Base-by-base conservation (phyloP, 2,113 vertebrate species). In the Microcebus jonahi region DNA sequence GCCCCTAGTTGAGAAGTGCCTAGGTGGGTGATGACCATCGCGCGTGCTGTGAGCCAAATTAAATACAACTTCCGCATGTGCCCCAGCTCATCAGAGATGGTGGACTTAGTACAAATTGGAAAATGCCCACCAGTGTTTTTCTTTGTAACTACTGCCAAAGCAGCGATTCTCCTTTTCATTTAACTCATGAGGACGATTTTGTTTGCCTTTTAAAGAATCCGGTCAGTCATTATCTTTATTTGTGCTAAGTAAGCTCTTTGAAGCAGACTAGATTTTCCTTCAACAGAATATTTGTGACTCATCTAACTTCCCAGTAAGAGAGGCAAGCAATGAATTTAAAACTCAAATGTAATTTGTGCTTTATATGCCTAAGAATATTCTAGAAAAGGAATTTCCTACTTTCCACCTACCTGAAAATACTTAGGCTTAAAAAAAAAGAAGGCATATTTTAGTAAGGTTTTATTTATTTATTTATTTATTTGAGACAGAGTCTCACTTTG, bases 41-140 rank as follows among this genome's bases (percentile, higher is more conserved):
- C 97, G 97, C 96, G 31, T 82, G 96, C 98, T 98, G 96, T 98
- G 98, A 98, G 98, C 97, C 97, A 96, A 97, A 97, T 97, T 98
- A 97, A 97, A 85, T 1, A 29, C 23, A 68, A 59, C 95, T 59
- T 57, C 53, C 14, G 3, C 1, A 0, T 0, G 13, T 55, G 87
- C 88, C 57, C 27, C 82, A 25, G 81, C 96, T 97, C 68, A 3
- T 68, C 0, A 20, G 15, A 0, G 92, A 88, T 88, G 94, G 87
- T 81, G 91, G 88, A 76, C 11, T 67, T 85, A 77, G 84, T 5
- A 5, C 23, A 82, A 80, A 67, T 63, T 9, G 48, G 84, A 90
- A 76, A 91, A 45, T 6, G 8, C 61, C 75, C 77, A 70, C 0
- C n/a, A 21, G 90, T 55, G 57, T 18, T 73, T 89, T 63, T 86